phyloP scores from a whole-genome alignment of 2,888 invertebrate species.

The Tolmerus cingulatus region DNA sequence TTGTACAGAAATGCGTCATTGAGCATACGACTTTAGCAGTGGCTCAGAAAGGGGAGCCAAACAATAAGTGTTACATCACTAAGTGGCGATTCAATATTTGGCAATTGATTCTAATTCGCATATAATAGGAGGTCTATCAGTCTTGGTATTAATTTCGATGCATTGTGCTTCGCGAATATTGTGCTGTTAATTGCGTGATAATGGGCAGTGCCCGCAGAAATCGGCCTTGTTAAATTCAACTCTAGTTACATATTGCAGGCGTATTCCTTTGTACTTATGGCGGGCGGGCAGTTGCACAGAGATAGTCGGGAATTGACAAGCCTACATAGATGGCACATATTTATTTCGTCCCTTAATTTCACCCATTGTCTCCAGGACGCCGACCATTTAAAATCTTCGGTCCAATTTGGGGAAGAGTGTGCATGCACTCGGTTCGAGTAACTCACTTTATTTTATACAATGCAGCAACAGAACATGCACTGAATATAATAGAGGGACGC shows the following conservation, averaged over 20 bases:
- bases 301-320: neutral
- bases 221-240: neutral
- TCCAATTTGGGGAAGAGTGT: neutral
- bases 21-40: neutral
- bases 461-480: slow-evolving; percentile 27
- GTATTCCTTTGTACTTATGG: neutral
- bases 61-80: neutral
- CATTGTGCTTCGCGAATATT: neutral
- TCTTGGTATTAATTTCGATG: neutral
- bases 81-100: neutral
- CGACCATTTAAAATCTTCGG: neutral
- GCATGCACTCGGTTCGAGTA: neutral
- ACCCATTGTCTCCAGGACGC: slow-evolving; percentile 14
- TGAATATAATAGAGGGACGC: slow-evolving; percentile 9
- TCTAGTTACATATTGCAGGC: neutral
- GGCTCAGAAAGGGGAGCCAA: neutral
- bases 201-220: neutral
- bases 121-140: neutral
- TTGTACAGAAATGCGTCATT: neutral
- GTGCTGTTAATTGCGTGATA: neutral
- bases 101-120: neutral
- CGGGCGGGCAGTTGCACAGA: neutral
- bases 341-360: neutral
- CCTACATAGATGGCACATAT: neutral
- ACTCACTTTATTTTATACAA: slow-evolving; percentile 22